These are phyloP conservation scores for Epiperipatus broadwayi DNA, from an alignment of 2,888 invertebrate species.

Conservation along the genomic window DNA sequence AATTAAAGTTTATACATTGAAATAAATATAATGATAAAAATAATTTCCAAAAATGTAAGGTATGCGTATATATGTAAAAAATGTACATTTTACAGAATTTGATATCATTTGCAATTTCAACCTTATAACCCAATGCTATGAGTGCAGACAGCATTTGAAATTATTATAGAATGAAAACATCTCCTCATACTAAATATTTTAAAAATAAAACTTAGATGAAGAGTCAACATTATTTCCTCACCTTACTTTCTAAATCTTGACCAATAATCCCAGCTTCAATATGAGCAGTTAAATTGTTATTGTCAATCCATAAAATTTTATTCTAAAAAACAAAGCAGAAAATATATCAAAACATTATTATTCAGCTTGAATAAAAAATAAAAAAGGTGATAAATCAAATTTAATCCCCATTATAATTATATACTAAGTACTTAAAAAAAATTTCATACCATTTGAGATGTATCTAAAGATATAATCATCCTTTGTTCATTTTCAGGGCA, in stretches of 20 bases:
- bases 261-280: slow-evolving; percentile 81
- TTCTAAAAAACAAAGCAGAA: slow-evolving; percentile 35
- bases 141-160: slow-evolving; percentile 9
- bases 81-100: no score
- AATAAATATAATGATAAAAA: no score
- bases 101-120: no score
- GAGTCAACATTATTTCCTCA: no score
- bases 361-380: background rate
- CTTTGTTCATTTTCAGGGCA: slow-evolving; percentile 58
- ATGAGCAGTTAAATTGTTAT: slow-evolving; percentile 55
- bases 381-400: background rate
- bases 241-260: slow-evolving; percentile 64
- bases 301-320: slow-evolving; percentile 77
- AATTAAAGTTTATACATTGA: no score
- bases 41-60: no score
- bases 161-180: background rate
- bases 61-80: no score
- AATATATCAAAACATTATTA: background rate
- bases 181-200: no score
- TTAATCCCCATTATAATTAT: slow-evolving; percentile 8
- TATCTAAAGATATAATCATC: slow-evolving; percentile 74
- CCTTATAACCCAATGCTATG: no score
- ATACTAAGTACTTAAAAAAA: slow-evolving; percentile 8
- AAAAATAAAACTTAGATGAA: no score
- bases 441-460: slow-evolving; percentile 62